phyloP scores from a whole-genome alignment of 2,888 invertebrate species.

The Cistogaster globosa region DNA sequence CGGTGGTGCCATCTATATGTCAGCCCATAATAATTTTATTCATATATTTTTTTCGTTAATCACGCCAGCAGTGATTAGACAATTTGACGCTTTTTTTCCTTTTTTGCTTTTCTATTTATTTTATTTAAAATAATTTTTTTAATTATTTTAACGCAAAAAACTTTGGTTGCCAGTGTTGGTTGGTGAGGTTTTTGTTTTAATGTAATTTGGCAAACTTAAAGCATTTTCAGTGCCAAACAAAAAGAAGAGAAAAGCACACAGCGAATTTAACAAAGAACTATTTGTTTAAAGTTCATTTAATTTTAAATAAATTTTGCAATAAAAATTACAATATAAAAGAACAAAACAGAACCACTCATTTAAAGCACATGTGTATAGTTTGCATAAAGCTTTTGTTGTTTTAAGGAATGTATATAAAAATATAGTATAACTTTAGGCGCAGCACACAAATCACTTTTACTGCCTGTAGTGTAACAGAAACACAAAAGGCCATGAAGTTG shows the following conservation, averaged over 20 bases:
- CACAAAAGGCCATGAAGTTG: slow-evolving; percentile 25
- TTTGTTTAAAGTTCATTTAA: slow-evolving; percentile 17
- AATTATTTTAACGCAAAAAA: background rate
- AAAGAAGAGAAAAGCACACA: background rate
- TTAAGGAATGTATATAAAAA: background rate
- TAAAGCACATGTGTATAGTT: background rate
- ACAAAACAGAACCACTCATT: background rate
- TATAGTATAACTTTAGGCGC: slow-evolving; percentile 69
- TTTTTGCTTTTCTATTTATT: background rate
- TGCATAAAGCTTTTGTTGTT: background rate
- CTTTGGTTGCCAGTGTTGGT: slow-evolving; percentile 2
- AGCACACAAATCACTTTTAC: slow-evolving; percentile 69
- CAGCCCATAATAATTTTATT: too few species aligned
- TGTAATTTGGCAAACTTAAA: slow-evolving; percentile 30
- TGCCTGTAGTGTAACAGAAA: slow-evolving; percentile 26
- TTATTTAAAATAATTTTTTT: background rate
- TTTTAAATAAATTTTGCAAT: background rate
- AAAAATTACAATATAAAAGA: background rate
- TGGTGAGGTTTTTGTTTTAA: background rate
- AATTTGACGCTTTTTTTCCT: slow-evolving; percentile 9
- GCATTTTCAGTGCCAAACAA: slow-evolving; percentile 20
- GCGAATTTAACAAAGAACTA: background rate
- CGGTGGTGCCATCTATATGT: too few species aligned
- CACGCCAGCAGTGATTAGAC: slow-evolving; percentile 15
- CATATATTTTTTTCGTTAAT: too few species aligned